Percentiles rank a stretch among this genome's conserved stretches.
Evolutionary conservation across 1,140 invertebrate genomes (phyloP).

Genomic region (Caenorhabditis tropicalis): DNA sequence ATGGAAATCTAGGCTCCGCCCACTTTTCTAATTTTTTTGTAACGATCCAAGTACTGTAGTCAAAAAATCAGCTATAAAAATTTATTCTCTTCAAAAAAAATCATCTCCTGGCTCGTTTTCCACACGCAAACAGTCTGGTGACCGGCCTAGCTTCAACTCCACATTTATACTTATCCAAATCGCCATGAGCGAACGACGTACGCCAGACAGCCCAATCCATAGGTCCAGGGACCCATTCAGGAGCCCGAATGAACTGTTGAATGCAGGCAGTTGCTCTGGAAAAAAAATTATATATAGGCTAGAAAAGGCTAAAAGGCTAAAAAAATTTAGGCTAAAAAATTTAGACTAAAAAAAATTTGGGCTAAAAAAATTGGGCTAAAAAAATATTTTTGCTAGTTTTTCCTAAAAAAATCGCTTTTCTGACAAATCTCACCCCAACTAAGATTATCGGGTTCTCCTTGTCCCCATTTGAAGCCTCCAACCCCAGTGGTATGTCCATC

Average conservation of each 20-base stretch:
- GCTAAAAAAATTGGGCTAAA: no score
- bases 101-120: not conserved
- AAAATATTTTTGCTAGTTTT: no score
- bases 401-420: no score
- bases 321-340: not conserved
- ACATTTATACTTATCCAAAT: not conserved
- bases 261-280: not conserved
- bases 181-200: not conserved
- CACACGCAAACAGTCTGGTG: not conserved
- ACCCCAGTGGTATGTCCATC: not conserved
- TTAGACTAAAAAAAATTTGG: not conserved
- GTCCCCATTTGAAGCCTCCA: not conserved
- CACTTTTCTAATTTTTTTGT: no score
- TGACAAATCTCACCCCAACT: no score
- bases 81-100: no score
- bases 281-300: not conserved
- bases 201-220: not conserved
- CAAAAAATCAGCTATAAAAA: no score
- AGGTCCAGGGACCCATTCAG: not conserved
- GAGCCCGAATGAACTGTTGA: not conserved
- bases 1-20: no score
- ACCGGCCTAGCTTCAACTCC: not conserved
- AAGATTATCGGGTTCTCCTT: not conserved
- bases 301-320: not conserved
- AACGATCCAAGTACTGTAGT: no score